Percentiles rank a stretch among this genome's conserved stretches.
These are phyloP conservation scores for Oostethus manadensis DNA, from an alignment of 2,113 vertebrate genomes.

Conservation along the genomic window DNA sequence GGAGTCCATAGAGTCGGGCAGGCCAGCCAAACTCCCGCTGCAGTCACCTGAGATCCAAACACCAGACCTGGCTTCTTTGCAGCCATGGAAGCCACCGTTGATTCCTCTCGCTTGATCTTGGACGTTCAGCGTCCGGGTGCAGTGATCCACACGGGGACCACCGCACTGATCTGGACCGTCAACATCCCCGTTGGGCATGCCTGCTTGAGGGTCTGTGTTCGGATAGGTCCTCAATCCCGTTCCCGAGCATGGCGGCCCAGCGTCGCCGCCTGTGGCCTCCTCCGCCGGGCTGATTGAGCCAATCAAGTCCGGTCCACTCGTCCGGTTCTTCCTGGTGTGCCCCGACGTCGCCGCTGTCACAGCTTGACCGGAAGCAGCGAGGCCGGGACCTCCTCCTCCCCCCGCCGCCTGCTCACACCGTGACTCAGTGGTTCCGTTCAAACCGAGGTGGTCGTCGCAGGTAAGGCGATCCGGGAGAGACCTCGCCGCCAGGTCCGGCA, in stretches of 20 bases:
- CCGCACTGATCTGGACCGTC: background rate
- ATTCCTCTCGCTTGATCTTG: conserved; percentile 53
- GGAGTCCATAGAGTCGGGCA: background rate
- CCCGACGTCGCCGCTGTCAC: background rate
- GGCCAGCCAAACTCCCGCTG: background rate
- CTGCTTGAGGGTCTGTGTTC: background rate
- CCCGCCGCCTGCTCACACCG: conserved; percentile 15
- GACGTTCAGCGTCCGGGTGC: conserved; percentile 6
- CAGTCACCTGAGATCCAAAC: background rate
- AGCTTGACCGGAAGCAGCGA: background rate
- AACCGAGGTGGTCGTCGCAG: conserved; percentile 31
- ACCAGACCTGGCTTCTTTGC: background rate
- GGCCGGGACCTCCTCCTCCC: conserved; percentile 3
- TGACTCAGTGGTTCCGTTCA: conserved; percentile 67
- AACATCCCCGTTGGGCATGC: conserved; percentile 47
- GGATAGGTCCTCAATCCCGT: background rate
- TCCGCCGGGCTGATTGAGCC: background rate
- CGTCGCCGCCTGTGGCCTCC: background rate
- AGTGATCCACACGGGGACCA: background rate
- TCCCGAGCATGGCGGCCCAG: conserved; percentile 8
- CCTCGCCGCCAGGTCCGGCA: conserved; percentile 31
- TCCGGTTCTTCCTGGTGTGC: background rate
- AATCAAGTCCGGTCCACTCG: background rate
- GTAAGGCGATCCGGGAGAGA: conserved; percentile 17
- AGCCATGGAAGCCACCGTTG: conserved; percentile 67